Conservation (phyloP, 1,140 invertebrate genomes). For the Teleogryllus occipitalis region DNA sequence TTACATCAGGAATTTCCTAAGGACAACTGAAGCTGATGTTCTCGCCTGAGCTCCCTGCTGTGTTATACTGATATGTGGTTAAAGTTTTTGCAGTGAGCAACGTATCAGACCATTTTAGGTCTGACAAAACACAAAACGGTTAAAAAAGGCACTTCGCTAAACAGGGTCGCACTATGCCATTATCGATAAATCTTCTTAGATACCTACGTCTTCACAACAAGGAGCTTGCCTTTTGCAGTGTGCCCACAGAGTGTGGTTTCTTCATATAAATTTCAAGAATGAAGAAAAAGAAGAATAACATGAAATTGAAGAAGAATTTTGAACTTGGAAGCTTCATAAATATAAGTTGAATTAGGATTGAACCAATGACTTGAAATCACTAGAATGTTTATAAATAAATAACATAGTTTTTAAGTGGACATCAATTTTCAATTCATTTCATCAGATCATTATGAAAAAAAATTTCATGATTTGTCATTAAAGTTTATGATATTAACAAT, state of each 20-base stretch:
- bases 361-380: not conserved
- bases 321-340: not conserved
- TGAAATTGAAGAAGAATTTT: not conserved
- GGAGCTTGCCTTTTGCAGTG: constrained; percentile 3
- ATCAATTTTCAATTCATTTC: not conserved
- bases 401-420: constrained; percentile 1
- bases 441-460: not conserved
- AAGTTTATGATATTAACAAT: constrained; percentile 1
- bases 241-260: not conserved
- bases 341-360: not conserved
- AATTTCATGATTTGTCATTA: not conserved
- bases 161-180: constrained; percentile 3
- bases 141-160: constrained; percentile 1
- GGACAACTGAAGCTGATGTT: not conserved
- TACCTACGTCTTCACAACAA: constrained; percentile 1
- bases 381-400: constrained; percentile 2
- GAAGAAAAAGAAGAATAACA: not conserved
- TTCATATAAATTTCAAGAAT: not conserved
- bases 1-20: not conserved
- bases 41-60: not conserved
- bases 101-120: not conserved
- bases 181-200: constrained; percentile 2
- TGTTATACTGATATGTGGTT: not conserved
- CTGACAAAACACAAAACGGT: not conserved
- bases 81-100: not conserved